Percentiles rank a stretch among this genome's conserved stretches.
phyloP scores from a whole-genome alignment of 2,113 vertebrate genomes.

The Chrysemys picta region DNA sequence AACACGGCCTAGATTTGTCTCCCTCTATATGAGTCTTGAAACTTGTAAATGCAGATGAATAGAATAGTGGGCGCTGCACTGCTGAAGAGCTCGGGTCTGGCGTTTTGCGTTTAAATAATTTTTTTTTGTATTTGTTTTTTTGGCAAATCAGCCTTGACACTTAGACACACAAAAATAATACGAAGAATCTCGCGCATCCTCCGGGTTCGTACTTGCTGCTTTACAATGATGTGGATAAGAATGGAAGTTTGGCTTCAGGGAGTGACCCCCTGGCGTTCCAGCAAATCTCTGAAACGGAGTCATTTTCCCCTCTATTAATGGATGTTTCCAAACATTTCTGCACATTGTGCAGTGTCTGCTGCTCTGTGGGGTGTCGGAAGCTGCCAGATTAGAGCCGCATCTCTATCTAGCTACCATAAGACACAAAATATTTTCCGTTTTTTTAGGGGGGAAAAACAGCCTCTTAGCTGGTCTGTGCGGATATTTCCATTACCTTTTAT shows the following conservation, averaged over 20 bases:
- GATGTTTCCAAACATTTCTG: constrained; percentile 27
- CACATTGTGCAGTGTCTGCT: background rate
- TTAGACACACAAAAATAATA: background rate
- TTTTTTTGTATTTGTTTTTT: background rate
- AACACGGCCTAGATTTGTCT: constrained; percentile 33
- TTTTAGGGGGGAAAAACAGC: background rate
- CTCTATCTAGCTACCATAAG: background rate
- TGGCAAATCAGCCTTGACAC: background rate
- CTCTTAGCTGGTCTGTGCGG: background rate
- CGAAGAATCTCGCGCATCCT: background rate
- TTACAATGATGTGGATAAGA: constrained; percentile 4
- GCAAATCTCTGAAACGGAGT: constrained; percentile 49
- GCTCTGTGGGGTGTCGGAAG: constrained; percentile 48
- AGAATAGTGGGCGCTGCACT: background rate
- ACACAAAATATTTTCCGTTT: background rate
- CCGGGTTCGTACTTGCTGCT: fast-evolving
- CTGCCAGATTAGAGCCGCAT: constrained; percentile 52
- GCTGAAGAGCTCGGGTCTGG: background rate
- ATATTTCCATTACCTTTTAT: background rate
- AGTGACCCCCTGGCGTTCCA: constrained; percentile 24
- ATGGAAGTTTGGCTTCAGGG: constrained; percentile 46
- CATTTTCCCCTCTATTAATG: constrained; percentile 48
- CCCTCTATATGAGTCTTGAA: background rate
- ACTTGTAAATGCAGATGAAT: constrained; percentile 19
- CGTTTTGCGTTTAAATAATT: constrained; percentile 11